Conservation (phyloP, 2,113 vertebrate species). For the Heterochromis multidens region DNA sequence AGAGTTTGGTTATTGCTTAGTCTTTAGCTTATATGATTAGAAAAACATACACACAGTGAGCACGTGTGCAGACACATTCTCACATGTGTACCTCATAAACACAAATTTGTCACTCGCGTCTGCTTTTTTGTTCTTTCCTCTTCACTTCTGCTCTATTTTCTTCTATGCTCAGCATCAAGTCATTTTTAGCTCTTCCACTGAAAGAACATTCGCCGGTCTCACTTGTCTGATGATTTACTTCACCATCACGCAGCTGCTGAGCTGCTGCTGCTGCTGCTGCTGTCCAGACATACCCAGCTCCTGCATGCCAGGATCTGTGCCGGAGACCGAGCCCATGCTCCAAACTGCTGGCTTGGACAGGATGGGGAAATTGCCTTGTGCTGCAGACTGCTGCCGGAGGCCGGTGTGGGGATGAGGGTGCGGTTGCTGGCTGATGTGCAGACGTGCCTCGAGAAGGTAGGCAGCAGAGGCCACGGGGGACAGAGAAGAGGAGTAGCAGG, state of each 20-base stretch:
- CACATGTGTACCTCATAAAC: slow-evolving; percentile 18
- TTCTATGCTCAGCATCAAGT: background rate
- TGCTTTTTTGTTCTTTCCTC: slow-evolving; percentile 25
- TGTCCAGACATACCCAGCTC: slow-evolving; percentile 59
- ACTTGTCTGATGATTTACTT: slow-evolving; percentile 68
- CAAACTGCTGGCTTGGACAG: slow-evolving; percentile 78
- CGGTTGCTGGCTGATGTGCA: slow-evolving; percentile 82
- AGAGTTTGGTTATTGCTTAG: slow-evolving; percentile 80
- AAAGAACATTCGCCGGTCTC: background rate
- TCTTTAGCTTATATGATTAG: slow-evolving; percentile 63
- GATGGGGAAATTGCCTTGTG: slow-evolving; percentile 50
- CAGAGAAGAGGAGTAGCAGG: slow-evolving; percentile 71
- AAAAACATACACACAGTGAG: slow-evolving; percentile 23
- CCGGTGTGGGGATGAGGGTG: slow-evolving; percentile 35
- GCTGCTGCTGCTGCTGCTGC: slow-evolving; percentile 74
- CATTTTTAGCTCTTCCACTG: background rate
- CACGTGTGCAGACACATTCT: slow-evolving; percentile 20
- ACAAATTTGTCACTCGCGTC: slow-evolving; percentile 6
- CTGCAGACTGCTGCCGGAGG: slow-evolving; percentile 59
- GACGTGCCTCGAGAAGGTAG: slow-evolving; percentile 84
- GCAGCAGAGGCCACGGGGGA: slow-evolving; percentile 85
- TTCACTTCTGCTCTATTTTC: background rate
- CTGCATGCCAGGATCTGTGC: slow-evolving; percentile 59
- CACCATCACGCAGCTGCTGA: slow-evolving; percentile 87
- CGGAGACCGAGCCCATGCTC: slow-evolving; percentile 70